A percentile compares a stretch with the other conserved stretches of the same genome.
Conservation (phyloP, 2,797 vertebrate genomes). For the Crax fasciolata region DNA sequence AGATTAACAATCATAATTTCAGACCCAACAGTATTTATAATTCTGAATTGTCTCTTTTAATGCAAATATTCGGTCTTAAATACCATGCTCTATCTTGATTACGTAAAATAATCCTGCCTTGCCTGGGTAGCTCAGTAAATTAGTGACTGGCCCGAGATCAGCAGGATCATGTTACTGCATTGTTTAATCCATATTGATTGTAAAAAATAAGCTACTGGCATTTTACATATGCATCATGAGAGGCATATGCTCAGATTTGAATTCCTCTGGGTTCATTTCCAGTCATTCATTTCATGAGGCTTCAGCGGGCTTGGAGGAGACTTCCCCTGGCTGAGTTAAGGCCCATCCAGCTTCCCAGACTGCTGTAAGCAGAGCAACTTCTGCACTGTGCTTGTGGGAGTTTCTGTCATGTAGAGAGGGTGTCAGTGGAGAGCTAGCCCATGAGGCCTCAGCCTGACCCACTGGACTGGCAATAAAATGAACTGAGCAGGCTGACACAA, state of each 20-base stretch:
- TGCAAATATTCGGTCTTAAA: constrained; percentile 78
- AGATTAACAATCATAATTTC: constrained; percentile 76
- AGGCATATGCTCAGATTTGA: background rate
- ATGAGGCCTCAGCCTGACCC: background rate
- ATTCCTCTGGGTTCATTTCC: background rate
- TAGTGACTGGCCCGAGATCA: constrained; percentile 51
- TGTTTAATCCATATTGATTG: constrained; percentile 16
- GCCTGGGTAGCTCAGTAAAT: constrained; percentile 75
- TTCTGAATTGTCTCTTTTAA: constrained; percentile 76
- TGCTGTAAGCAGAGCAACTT: background rate
- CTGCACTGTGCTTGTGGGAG: background rate
- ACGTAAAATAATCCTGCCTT: constrained; percentile 79
- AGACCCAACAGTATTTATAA: constrained; percentile 78
- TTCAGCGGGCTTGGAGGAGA: background rate
- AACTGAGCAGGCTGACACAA: background rate
- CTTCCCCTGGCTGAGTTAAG: accelerated
- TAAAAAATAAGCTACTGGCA: constrained; percentile 7
- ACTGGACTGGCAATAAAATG: accelerated
- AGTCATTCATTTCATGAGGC: background rate
- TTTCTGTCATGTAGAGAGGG: background rate
- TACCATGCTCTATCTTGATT: constrained; percentile 77
- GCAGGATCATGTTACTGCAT: constrained; percentile 38
- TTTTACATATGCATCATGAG: background rate
- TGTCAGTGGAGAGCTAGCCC: background rate
- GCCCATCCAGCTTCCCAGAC: background rate